phyloP scores from a whole-genome alignment of 2,888 invertebrate genomes.

The Platycheirus rosarum region DNA sequence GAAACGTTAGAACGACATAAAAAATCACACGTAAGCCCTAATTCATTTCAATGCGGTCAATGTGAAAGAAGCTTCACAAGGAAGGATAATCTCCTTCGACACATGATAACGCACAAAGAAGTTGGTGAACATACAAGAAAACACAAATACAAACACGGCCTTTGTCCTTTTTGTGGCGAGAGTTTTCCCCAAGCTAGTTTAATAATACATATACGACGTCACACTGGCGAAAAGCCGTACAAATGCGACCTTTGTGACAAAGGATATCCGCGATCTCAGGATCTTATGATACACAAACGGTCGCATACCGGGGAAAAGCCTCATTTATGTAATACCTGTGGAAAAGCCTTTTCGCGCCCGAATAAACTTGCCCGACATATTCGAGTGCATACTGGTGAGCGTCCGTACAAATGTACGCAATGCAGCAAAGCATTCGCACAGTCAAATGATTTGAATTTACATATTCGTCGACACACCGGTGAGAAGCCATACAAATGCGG shows the following conservation, averaged over 20 bases:
- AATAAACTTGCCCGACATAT: constrained; percentile 86
- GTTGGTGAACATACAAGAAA: constrained; percentile 62
- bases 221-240: constrained; percentile 87
- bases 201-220: constrained; percentile 86
- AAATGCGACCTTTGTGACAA: constrained; percentile 85
- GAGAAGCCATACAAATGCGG: constrained; percentile 87
- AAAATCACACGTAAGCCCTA: constrained; percentile 61
- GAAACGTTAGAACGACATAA: constrained; percentile 77
- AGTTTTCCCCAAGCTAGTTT: constrained; percentile 85
- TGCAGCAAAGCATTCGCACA: constrained; percentile 85
- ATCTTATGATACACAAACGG: constrained; percentile 85
- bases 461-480: constrained; percentile 88
- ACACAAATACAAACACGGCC: constrained; percentile 79
- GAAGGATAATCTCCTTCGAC: constrained; percentile 84
- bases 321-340: constrained; percentile 80
- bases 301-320: constrained; percentile 86
- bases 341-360: constrained; percentile 84
- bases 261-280: constrained; percentile 86
- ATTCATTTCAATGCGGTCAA: constrained; percentile 76
- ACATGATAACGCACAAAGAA: constrained; percentile 83
- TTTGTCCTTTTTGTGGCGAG: constrained; percentile 85
- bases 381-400: constrained; percentile 84
- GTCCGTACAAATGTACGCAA: constrained; percentile 85
- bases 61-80: constrained; percentile 83
- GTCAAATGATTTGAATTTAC: constrained; percentile 88